A percentile compares a stretch with the other conserved stretches of the same genome.
Conservation (phyloP, 2,888 invertebrate genomes). For the Lithophane socia region DNA sequence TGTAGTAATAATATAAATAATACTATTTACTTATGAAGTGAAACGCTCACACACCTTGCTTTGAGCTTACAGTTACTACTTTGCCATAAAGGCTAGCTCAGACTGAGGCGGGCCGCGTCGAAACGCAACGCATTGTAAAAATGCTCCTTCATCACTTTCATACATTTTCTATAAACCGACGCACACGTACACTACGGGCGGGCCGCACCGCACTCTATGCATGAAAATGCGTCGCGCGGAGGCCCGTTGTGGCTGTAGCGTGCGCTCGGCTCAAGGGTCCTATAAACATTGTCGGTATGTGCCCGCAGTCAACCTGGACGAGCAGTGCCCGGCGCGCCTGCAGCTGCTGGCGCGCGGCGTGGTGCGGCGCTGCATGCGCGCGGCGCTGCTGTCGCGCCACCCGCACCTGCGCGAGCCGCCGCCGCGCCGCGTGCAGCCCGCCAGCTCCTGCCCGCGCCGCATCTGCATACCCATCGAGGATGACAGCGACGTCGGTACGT, state of each 20-base stretch:
- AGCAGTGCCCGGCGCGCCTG: conserved; percentile 80
- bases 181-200: too few species aligned
- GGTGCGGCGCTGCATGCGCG: conserved; percentile 77
- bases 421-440: conserved; percentile 62
- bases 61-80: background rate
- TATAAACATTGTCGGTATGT: background rate
- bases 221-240: background rate
- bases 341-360: conserved; percentile 78
- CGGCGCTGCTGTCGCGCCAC: conserved; percentile 73
- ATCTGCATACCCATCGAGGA: conserved; percentile 83
- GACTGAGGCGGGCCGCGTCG: background rate
- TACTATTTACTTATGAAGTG: background rate
- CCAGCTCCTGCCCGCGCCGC: conserved; percentile 71
- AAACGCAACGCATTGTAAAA: background rate
- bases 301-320: conserved; percentile 68
- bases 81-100: background rate
- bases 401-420: conserved; percentile 78
- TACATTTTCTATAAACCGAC: background rate
- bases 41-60: background rate
- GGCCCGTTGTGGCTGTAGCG: too few species aligned
- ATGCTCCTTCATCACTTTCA: background rate
- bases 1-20: background rate
- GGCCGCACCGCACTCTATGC: background rate
- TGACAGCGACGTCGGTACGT: conserved; percentile 79
- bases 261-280: too few species aligned